Conservation (phyloP, 1,140 invertebrate genomes). For the Venturia canescens region DNA sequence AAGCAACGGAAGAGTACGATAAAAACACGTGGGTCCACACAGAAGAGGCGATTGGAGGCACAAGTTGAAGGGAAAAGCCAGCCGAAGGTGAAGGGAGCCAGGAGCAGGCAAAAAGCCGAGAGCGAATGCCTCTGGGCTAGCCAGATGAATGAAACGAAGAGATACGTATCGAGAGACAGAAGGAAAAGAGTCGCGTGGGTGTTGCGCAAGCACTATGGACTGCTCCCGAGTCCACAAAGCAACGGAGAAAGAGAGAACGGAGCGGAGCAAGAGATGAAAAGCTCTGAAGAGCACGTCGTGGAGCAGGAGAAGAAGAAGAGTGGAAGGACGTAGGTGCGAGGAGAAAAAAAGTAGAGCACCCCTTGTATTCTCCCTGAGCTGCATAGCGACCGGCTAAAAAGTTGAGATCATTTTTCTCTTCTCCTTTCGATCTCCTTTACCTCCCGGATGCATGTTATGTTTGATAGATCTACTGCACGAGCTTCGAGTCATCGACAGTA, state of each 20-base stretch:
- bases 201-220: not conserved
- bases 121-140: not conserved
- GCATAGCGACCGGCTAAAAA: conserved; percentile 15
- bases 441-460: not conserved
- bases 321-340: not conserved
- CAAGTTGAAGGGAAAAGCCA: not conserved
- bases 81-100: not conserved
- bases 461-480: not conserved
- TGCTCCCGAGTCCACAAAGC: not conserved
- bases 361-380: conserved; percentile 6
- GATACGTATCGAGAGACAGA: conserved; percentile 1
- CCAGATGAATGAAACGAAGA: conserved; percentile 10
- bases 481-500: not conserved
- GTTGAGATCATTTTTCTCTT: conserved; percentile 22
- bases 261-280: conserved; percentile 2
- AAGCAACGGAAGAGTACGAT: too few species aligned
- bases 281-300: conserved; percentile 12
- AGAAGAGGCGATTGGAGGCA: too few species aligned
- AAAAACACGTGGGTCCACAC: too few species aligned
- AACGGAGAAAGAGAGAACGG: not conserved
- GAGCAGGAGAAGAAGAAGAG: not conserved
- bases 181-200: conserved; percentile 5
- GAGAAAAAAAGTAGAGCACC: conserved; percentile 18
- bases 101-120: not conserved
- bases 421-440: not conserved